These are phyloP conservation scores for Sitta carolinensis DNA, from an alignment of 2,797 vertebrate species.

Conservation along the genomic window DNA sequence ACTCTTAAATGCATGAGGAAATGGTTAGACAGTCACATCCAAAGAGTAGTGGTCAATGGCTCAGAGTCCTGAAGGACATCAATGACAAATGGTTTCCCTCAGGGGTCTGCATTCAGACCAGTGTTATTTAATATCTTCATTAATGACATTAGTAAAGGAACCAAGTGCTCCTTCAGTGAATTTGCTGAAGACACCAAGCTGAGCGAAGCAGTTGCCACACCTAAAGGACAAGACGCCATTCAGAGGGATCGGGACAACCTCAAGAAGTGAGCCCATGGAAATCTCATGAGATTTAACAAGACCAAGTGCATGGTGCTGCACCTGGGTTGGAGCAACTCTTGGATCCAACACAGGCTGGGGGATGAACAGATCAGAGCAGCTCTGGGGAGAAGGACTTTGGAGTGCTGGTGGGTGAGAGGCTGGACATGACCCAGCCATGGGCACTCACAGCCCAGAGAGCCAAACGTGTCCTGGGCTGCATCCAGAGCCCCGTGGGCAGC, in stretches of 20 bases:
- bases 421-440: not conserved
- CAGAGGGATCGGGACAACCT: not conserved
- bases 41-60: not conserved
- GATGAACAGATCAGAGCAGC: not conserved
- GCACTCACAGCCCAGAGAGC: not conserved
- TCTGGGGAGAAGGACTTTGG: not conserved
- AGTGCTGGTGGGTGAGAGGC: accelerated
- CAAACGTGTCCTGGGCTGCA: not conserved
- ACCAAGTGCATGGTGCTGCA: not conserved
- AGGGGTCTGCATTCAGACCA: not conserved
- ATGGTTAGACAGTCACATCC: not conserved
- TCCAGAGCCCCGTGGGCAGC: accelerated
- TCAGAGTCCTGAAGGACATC: not conserved
- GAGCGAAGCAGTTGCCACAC: not conserved
- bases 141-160: not conserved
- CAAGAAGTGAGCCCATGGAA: not conserved
- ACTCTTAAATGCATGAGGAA: not conserved
- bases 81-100: not conserved
- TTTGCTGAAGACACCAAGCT: not conserved
- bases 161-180: not conserved
- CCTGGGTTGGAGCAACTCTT: accelerated
- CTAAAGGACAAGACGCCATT: not conserved
- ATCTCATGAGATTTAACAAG: not conserved
- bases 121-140: not conserved
- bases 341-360: too few species aligned